phyloP scores from a whole-genome alignment of 2,113 vertebrate species.

The Nesoenas mayeri region DNA sequence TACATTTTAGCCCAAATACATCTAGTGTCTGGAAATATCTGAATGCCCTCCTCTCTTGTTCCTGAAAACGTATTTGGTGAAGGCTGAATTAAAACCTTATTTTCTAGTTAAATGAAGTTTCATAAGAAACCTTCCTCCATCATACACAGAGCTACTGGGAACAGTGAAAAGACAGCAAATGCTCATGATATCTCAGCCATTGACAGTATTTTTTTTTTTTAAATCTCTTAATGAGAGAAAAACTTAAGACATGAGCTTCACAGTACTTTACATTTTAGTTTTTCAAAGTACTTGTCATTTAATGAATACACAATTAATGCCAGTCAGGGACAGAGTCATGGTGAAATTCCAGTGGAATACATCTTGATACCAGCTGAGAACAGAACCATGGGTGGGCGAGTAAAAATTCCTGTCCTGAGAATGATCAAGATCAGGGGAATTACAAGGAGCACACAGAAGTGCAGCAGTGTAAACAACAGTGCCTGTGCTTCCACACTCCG shows the following conservation, averaged over 20 bases:
- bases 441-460: not conserved
- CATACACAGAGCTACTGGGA: not conserved
- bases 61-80: not conserved
- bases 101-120: not conserved
- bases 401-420: not conserved
- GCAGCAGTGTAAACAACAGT: not conserved
- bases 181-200: not conserved
- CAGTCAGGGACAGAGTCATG: not conserved
- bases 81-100: not conserved
- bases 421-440: not conserved
- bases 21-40: not conserved
- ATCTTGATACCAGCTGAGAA: not conserved
- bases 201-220: not conserved
- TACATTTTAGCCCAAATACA: not conserved
- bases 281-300: not conserved
- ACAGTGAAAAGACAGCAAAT: not conserved
- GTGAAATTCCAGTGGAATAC: not conserved
- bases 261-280: not conserved
- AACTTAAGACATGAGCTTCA: not conserved
- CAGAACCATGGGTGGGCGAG: not conserved
- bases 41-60: not conserved
- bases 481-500: not conserved
- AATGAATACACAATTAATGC: not conserved
- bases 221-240: not conserved
- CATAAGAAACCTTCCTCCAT: not conserved